phyloP scores from a whole-genome alignment of 2,113 vertebrate genomes.

The Lutjanus erythropterus region DNA sequence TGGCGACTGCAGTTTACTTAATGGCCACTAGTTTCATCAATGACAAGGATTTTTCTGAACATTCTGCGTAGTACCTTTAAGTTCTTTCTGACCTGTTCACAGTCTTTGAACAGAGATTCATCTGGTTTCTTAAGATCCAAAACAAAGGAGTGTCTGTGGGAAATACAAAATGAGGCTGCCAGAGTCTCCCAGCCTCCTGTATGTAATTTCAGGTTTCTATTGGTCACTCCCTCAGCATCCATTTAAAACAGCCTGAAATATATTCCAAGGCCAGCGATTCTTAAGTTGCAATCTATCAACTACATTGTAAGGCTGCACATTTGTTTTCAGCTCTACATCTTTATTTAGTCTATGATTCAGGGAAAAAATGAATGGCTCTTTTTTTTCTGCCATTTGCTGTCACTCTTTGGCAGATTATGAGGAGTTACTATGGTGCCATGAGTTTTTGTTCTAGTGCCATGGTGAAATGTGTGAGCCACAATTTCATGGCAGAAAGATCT shows the following conservation, averaged over 20 bases:
- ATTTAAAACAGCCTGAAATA: slow-evolving; percentile 14
- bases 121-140: slow-evolving; percentile 1
- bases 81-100: neutral
- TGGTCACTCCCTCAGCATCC: neutral
- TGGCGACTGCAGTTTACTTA: too few relatives aligned
- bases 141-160: neutral
- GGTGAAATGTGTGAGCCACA: neutral
- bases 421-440: neutral
- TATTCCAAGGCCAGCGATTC: neutral
- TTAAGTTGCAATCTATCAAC: neutral
- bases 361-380: neutral
- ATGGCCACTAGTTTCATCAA: too few relatives aligned
- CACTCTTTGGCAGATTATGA: neutral
- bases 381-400: neutral
- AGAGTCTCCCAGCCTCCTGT: neutral
- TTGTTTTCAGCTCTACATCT: neutral
- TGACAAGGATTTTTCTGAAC: too few relatives aligned
- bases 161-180: neutral
- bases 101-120: neutral
- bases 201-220: neutral
- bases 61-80: too few relatives aligned
- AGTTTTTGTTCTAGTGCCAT: neutral
- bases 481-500: neutral
- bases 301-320: neutral
- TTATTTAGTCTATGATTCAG: neutral